phyloP scores from a whole-genome alignment of 1,140 invertebrate genomes.

The Aethina tumida region DNA sequence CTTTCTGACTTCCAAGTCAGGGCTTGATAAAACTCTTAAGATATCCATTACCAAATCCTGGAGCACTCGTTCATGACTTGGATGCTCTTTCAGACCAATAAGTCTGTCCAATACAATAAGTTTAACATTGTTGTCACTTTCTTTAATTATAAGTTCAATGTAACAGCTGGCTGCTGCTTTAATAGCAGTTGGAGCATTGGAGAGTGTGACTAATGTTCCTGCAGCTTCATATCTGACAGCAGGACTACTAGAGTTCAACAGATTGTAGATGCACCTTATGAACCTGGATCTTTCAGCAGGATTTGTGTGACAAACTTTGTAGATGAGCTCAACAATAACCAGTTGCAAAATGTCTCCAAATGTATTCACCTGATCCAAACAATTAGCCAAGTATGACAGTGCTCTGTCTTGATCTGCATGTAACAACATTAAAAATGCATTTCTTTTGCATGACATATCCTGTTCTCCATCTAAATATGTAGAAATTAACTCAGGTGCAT shows the following conservation, averaged over 20 bases:
- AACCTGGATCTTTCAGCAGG: slow-evolving; percentile 93
- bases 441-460: slow-evolving; percentile 98
- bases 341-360: slow-evolving; percentile 98
- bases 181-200: slow-evolving; percentile 91
- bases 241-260: slow-evolving; percentile 91
- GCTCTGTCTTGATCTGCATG: slow-evolving; percentile 94
- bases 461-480: slow-evolving; percentile 93
- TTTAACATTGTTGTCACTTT: slow-evolving; percentile 99
- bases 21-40: slow-evolving; percentile 82
- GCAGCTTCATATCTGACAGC: slow-evolving; percentile 98
- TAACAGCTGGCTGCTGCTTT: slow-evolving; percentile 96
- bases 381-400: slow-evolving; percentile 83
- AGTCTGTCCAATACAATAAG: slow-evolving; percentile 94
- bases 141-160: slow-evolving; percentile 97
- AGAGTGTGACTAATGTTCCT: slow-evolving; percentile 98
- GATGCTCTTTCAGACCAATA: slow-evolving; percentile 77
- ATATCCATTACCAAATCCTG: slow-evolving; percentile 99
- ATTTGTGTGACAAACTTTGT: slow-evolving; percentile 97
- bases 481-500: slow-evolving; percentile 94
- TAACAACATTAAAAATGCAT: slow-evolving; percentile 97
- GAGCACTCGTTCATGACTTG: slow-evolving; percentile 83
- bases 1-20: slow-evolving; percentile 79
- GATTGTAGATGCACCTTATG: slow-evolving; percentile 96
- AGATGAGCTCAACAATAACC: slow-evolving; percentile 98
- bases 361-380: slow-evolving; percentile 86